These are phyloP conservation scores for Triplophysa tibetana DNA, from an alignment of 2,113 vertebrate species.

Conservation along the genomic window DNA sequence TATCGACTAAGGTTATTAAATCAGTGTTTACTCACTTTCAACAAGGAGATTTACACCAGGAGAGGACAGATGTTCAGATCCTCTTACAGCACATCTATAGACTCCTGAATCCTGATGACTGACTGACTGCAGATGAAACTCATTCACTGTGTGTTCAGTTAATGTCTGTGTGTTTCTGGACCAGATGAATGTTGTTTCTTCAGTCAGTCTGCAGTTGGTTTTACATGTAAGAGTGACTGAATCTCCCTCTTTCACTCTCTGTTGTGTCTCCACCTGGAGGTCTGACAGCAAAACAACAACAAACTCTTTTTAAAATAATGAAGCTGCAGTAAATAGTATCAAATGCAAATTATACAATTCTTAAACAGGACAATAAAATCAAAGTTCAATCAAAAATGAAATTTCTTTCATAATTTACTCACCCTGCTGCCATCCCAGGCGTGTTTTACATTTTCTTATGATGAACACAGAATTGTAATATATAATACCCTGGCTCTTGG, in stretches of 20 bases:
- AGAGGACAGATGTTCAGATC: neutral
- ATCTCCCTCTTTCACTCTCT: neutral
- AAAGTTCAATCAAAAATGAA: too few species aligned
- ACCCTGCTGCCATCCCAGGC: too few species aligned
- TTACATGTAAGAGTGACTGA: neutral
- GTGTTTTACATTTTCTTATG: too few species aligned
- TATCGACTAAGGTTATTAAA: too few species aligned
- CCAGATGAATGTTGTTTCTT: slow-evolving; percentile 5
- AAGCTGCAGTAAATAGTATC: too few species aligned
- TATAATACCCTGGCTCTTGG: too few species aligned
- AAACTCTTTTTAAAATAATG: too few species aligned
- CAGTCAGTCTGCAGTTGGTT: neutral
- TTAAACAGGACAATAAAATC: too few species aligned
- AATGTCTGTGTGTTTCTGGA: slow-evolving; percentile 1
- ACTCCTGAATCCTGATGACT: neutral
- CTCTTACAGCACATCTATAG: slow-evolving; percentile 16
- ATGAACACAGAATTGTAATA: too few species aligned
- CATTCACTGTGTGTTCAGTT: too few species aligned
- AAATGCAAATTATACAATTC: too few species aligned
- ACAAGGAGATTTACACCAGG: slow-evolving; percentile 20
- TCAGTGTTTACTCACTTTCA: slow-evolving; percentile 4
- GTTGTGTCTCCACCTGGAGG: slow-evolving; percentile 19
- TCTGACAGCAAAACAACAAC: neutral
- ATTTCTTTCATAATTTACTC: too few species aligned
- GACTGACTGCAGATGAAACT: neutral